Conservation (phyloP, 1,140 invertebrate species). For the Trichonephila clavata region DNA sequence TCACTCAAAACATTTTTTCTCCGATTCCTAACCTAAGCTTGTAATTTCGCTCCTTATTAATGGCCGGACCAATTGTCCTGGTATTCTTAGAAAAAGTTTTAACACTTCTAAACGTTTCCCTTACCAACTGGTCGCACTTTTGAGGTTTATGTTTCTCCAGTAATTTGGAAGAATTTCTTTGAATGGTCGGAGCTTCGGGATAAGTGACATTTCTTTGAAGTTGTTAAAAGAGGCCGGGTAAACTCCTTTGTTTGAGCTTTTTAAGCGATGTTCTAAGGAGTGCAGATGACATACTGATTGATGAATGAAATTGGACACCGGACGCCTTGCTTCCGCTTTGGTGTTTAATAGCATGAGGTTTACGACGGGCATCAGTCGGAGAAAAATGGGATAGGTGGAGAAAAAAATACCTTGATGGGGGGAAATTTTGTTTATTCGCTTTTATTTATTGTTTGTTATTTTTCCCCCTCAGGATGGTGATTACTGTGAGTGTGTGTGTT, state of each 20-base stretch:
- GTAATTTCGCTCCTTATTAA: too few species aligned
- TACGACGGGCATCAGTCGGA: not conserved
- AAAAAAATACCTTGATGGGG: too few species aligned
- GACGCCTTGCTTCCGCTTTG: not conserved
- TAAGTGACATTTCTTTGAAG: not conserved
- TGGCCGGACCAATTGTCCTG: too few species aligned
- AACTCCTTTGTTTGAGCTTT: not conserved
- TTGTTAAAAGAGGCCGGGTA: not conserved
- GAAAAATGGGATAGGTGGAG: not conserved
- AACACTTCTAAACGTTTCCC: too few species aligned
- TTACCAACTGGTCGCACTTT: not conserved
- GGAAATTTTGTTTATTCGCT: too few species aligned
- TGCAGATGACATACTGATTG: slow-evolving; percentile 44
- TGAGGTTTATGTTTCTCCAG: not conserved
- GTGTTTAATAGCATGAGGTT: not conserved
- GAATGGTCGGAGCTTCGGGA: not conserved
- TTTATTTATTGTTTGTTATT: too few species aligned
- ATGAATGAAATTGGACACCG: not conserved
- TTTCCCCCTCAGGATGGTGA: too few species aligned
- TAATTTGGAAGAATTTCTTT: not conserved
- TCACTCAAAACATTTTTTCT: too few species aligned
- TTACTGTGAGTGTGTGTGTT: too few species aligned
- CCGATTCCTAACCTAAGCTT: too few species aligned
- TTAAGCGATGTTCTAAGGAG: not conserved
- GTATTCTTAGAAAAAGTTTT: too few species aligned